Evolutionary conservation across 2,888 invertebrate genomes (phyloP), one percentile per base, ranked within the genome.

Genomic region (Tachina lurida): DNA sequence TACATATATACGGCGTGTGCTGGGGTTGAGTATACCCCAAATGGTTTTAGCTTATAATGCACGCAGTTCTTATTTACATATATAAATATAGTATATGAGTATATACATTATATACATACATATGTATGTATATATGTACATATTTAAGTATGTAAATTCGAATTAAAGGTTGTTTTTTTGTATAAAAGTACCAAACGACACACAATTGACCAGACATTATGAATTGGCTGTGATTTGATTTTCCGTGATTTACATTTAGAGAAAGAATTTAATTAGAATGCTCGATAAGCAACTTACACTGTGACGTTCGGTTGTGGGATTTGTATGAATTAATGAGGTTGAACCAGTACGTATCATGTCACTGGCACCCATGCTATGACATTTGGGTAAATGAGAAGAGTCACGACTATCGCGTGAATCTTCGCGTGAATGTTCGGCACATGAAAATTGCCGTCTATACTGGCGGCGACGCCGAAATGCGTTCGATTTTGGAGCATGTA

Each of bases 371-470:
- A 90, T 89, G 86, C 90, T 90, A 47, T 88, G 90, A 80, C 87
- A 90, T 79, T 90, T 89, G 82, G 89, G 89, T 76, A 89, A 89
- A 71, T 89, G 89, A 63, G 91, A 89, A 49, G 92, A 92, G 71
- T 91, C 91, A 47, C 91, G 91, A 88, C 92, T 93, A 47, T 92
- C 93, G 76, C 89, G 91, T 52, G 92, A 92, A 86, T 91, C 91
- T 74, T 92, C 91, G 62, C 90, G 90, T 71, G 91, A 91, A 79
- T 91, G 90, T 77, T 93, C 92, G 81, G 90, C 91, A 88, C 91
- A 93, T 17, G 92, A 93, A 87, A 90, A 92, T 87, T 93, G 93
- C 15, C 93, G 91, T 12, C 91, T 90, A 83, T 93, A 93, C 82
- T 91, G 90, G 31, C 92, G 92, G 15, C 93, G 91, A 47, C 92